phyloP scores from a whole-genome alignment of 2,797 vertebrate species.

The Pterois miles region DNA sequence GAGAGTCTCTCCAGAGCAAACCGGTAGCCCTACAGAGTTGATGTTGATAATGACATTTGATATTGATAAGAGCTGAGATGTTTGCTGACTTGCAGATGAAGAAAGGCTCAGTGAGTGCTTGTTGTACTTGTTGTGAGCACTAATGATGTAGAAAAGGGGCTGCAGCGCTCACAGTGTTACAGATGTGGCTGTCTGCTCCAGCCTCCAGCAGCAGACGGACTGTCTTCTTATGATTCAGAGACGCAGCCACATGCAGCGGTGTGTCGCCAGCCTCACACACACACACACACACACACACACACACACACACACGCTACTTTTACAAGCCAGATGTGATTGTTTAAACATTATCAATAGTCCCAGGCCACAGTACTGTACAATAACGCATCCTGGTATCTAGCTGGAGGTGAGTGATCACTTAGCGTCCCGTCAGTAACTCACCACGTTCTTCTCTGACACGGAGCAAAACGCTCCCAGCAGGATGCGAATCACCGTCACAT shows the following conservation, averaged over 20 bases:
- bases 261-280: slow-evolving; percentile 89
- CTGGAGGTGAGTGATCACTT: too few species aligned
- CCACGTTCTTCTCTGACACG: slow-evolving; percentile 95
- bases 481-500: slow-evolving; percentile 90
- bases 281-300: not conserved
- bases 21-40: too few species aligned
- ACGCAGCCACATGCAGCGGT: slow-evolving; percentile 92
- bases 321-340: not conserved
- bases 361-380: not conserved
- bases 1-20: not conserved
- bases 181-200: slow-evolving; percentile 87
- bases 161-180: slow-evolving; percentile 86
- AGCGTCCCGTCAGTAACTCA: slow-evolving; percentile 74
- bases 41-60: too few species aligned
- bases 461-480: slow-evolving; percentile 96
- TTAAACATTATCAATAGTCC: not conserved
- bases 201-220: slow-evolving; percentile 93
- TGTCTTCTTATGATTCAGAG: slow-evolving; percentile 95
- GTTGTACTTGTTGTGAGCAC: slow-evolving; percentile 6
- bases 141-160: slow-evolving; percentile 17
- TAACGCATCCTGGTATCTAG: too few species aligned
- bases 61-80: too few species aligned
- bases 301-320: not conserved
- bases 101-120: not conserved
- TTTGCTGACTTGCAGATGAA: not conserved